phyloP scores from a whole-genome alignment of 1,140 invertebrate genomes.

The Druon quercuslanigerum region DNA sequence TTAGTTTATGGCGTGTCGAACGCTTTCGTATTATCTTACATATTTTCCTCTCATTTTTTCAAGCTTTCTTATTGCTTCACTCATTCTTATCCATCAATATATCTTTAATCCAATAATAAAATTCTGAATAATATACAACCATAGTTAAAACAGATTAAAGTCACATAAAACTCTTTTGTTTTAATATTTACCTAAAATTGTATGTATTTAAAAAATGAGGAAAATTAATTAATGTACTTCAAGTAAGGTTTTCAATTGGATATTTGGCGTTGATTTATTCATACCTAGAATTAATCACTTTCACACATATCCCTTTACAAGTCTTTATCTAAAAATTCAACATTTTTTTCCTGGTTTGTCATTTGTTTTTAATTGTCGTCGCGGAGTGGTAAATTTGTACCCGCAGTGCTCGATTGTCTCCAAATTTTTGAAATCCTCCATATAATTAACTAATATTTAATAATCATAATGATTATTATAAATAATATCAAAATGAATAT shows the following conservation, averaged over 20 bases:
- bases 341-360: neutral
- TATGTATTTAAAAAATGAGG: no score
- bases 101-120: neutral
- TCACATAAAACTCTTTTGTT: no score
- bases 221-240: no score
- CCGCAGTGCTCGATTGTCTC: neutral
- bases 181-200: no score
- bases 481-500: neutral
- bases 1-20: slow-evolving; percentile 20
- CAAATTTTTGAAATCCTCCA: slow-evolving; percentile 16
- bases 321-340: slow-evolving; percentile 20
- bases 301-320: neutral
- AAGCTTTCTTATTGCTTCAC: slow-evolving; percentile 3
- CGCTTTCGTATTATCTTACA: slow-evolving; percentile 1
- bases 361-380: slow-evolving; percentile 25
- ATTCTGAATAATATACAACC: no score
- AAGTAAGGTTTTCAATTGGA: neutral
- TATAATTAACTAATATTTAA: neutral
- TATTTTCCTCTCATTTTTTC: slow-evolving; percentile 6
- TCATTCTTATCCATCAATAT: neutral
- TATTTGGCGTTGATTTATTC: neutral
- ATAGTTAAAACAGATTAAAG: no score
- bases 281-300: neutral
- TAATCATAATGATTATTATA: neutral
- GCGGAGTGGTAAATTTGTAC: neutral